These are phyloP conservation scores for Incurvaria masculella DNA, from an alignment of 2,888 invertebrate species.

Conservation along the genomic window DNA sequence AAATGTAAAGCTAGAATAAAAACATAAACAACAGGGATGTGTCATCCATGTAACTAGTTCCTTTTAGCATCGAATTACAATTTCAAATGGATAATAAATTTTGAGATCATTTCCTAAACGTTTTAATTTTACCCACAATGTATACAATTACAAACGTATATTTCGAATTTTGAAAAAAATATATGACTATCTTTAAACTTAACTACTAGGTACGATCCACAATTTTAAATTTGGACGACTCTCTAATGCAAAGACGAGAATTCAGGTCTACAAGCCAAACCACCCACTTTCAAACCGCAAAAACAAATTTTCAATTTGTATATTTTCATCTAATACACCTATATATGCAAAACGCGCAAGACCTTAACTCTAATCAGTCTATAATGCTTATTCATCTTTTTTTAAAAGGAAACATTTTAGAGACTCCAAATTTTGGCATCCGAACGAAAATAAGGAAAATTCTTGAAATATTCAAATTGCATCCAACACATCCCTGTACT, in stretches of 20 bases:
- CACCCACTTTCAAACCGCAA: neutral
- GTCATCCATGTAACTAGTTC: too few relatives aligned
- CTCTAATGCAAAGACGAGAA: neutral
- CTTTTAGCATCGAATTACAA: too few relatives aligned
- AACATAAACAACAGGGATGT: constrained; percentile 46
- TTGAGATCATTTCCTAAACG: neutral
- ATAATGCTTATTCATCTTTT: constrained; percentile 54
- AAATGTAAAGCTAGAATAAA: constrained; percentile 20
- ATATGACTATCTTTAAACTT: neutral
- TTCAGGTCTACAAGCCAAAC: neutral
- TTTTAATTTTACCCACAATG: neutral
- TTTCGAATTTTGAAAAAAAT: neutral
- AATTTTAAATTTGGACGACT: neutral
- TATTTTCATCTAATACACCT: constrained; percentile 50
- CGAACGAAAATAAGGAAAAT: neutral
- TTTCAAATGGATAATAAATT: too few relatives aligned
- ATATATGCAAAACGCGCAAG: constrained; percentile 44
- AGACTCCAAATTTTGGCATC: neutral
- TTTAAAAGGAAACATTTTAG: constrained; percentile 24
- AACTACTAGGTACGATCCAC: neutral
- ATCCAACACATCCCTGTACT: neutral
- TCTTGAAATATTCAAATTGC: neutral
- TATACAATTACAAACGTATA: neutral
- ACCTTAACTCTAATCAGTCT: constrained; percentile 55
- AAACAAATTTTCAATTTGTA: constrained; percentile 18